Conservation (phyloP, 1,140 invertebrate species). For the Druon quercuslanigerum region DNA sequence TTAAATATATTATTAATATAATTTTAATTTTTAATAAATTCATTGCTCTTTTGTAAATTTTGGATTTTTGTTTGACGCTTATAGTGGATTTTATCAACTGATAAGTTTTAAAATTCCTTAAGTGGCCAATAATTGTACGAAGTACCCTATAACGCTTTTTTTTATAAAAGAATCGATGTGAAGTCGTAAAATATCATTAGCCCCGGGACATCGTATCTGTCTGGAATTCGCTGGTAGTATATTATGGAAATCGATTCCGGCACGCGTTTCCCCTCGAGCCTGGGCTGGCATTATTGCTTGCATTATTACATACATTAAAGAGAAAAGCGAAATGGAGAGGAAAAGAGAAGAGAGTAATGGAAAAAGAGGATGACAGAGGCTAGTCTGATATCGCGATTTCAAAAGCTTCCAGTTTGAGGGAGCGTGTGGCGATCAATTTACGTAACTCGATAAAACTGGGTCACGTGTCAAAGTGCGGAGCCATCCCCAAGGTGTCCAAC, state of each 20-base stretch:
- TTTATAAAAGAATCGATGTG: neutral
- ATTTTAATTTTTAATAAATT: too few relatives aligned
- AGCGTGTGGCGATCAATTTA: slow-evolving; percentile 65
- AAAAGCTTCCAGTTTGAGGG: slow-evolving; percentile 35
- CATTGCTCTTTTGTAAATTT: too few relatives aligned
- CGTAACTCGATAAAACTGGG: slow-evolving; percentile 72
- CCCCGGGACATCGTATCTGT: neutral
- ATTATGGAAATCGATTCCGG: slow-evolving; percentile 16
- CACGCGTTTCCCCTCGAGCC: neutral
- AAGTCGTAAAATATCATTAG: neutral
- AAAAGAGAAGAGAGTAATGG: slow-evolving; percentile 1
- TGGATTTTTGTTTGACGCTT: too few relatives aligned
- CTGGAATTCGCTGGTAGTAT: neutral
- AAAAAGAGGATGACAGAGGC: slow-evolving; percentile 35
- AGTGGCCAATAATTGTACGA: too few relatives aligned
- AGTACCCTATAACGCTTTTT: neutral
- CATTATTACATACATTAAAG: slow-evolving; percentile 32
- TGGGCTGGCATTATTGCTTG: slow-evolving; percentile 33
- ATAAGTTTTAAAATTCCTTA: too few relatives aligned
- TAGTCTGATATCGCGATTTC: slow-evolving; percentile 18
- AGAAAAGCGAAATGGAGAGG: neutral
- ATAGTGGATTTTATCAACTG: too few relatives aligned
- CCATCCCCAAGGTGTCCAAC: slow-evolving; percentile 71
- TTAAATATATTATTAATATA: too few relatives aligned
- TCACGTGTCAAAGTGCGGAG: slow-evolving; percentile 72